A percentile compares a stretch with the other conserved stretches of the same genome.
phyloP scores from a whole-genome alignment of 2,888 invertebrate genomes.

The Epinotia demarniana region DNA sequence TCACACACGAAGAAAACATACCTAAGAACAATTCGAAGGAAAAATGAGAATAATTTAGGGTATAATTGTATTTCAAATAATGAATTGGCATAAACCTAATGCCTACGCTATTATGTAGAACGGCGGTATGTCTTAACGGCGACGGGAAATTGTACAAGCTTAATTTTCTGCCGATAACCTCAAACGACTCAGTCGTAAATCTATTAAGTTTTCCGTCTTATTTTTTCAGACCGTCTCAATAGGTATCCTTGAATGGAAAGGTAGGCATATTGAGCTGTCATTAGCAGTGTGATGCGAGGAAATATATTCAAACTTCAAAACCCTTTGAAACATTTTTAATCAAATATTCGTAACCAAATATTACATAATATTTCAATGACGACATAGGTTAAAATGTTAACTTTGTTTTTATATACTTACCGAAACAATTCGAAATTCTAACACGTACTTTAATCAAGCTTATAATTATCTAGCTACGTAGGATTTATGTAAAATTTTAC shows the following conservation, averaged over 20 bases:
- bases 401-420: too few species aligned
- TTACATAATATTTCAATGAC: background rate
- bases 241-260: constrained; percentile 49
- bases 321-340: constrained; percentile 13
- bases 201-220: constrained; percentile 56
- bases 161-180: constrained; percentile 43
- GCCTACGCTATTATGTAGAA: constrained; percentile 10
- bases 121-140: background rate
- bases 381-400: background rate
- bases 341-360: background rate
- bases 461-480: too few species aligned
- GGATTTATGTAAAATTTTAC: too few species aligned
- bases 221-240: constrained; percentile 57
- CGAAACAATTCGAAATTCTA: too few species aligned
- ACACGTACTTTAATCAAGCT: too few species aligned
- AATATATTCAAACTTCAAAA: constrained; percentile 22
- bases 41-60: constrained; percentile 29
- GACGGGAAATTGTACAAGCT: constrained; percentile 32
- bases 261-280: constrained; percentile 25
- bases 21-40: constrained; percentile 29
- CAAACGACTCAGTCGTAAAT: constrained; percentile 53
- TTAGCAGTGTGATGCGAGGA: background rate
- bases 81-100: background rate
- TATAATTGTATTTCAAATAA: constrained; percentile 14
- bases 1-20: constrained; percentile 56